A percentile compares a stretch with the other conserved stretches of the same genome.
phyloP scores from a whole-genome alignment of 2,797 vertebrate species.

The Acipenser oxyrinchus region DNA sequence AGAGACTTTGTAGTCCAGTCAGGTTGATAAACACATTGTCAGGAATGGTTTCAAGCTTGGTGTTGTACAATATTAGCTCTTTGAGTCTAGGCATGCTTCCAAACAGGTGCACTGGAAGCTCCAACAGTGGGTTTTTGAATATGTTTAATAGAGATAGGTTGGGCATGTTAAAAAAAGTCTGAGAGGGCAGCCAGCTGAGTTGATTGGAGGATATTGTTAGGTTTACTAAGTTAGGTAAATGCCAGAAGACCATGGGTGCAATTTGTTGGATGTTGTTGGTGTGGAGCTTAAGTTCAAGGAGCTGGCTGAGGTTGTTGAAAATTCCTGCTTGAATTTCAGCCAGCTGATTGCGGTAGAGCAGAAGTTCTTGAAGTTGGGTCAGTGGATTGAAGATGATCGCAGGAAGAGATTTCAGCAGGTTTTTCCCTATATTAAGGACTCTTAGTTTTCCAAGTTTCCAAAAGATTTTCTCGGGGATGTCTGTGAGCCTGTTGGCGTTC shows the following conservation, averaged over 20 bases:
- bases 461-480: slow-evolving; percentile 48
- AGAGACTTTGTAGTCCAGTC: slow-evolving; percentile 60
- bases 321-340: slow-evolving; percentile 49
- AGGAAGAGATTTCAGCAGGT: slow-evolving; percentile 60
- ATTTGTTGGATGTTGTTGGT: slow-evolving; percentile 60
- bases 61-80: slow-evolving; percentile 66
- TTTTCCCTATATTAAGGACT: slow-evolving; percentile 64
- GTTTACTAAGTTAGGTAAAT: slow-evolving; percentile 49
- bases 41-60: slow-evolving; percentile 69
- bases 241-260: slow-evolving; percentile 58
- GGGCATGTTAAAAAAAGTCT: slow-evolving; percentile 65
- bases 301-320: slow-evolving; percentile 55
- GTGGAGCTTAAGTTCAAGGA: slow-evolving; percentile 59
- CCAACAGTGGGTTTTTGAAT: slow-evolving; percentile 67
- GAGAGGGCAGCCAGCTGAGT: slow-evolving; percentile 55
- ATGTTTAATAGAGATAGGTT: slow-evolving; percentile 59
- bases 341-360: slow-evolving; percentile 62
- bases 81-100: slow-evolving; percentile 66
- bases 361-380: slow-evolving; percentile 50
- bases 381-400: slow-evolving; percentile 53
- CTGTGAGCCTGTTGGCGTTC: slow-evolving; percentile 58
- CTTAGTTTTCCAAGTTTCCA: slow-evolving; percentile 52
- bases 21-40: slow-evolving; percentile 73
- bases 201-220: slow-evolving; percentile 66
- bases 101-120: slow-evolving; percentile 67